These are phyloP conservation scores for Stomatorhinus walkeri DNA, from an alignment of 2,797 vertebrate genomes.

Conservation along the genomic window DNA sequence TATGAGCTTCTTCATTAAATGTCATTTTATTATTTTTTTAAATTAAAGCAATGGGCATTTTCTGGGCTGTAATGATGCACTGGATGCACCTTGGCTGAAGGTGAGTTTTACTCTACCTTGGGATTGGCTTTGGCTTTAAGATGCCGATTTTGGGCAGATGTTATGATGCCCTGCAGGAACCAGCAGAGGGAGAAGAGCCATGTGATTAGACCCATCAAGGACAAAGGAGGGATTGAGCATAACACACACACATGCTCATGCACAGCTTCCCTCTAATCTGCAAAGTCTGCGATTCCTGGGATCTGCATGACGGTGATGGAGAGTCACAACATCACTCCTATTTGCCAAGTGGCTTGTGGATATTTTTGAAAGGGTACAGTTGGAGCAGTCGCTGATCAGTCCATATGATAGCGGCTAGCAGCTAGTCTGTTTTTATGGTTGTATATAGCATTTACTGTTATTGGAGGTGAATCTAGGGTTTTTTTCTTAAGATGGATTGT, in stretches of 20 bases:
- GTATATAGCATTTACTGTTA: neutral
- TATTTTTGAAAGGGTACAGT: neutral
- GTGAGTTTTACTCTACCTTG: neutral
- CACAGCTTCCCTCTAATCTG: neutral
- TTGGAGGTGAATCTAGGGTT: neutral
- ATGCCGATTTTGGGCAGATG: neutral
- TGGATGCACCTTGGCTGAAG: neutral
- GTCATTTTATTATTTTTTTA: neutral
- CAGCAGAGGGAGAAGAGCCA: neutral
- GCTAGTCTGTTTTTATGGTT: neutral
- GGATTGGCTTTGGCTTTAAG: neutral
- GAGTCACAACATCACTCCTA: neutral
- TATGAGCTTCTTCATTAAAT: neutral
- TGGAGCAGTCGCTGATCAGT: neutral
- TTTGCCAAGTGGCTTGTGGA: neutral
- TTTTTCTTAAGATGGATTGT: neutral
- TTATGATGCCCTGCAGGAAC: neutral
- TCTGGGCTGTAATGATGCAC: neutral
- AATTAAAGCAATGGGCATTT: neutral
- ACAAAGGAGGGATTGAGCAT: neutral
- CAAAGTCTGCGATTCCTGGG: neutral
- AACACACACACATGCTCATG: neutral
- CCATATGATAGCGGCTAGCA: neutral
- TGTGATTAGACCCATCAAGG: neutral
- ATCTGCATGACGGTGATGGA: neutral